Evolutionary conservation across 2,797 vertebrate genomes (phyloP).

Genomic region (Melanotaenia pygmaea): DNA sequence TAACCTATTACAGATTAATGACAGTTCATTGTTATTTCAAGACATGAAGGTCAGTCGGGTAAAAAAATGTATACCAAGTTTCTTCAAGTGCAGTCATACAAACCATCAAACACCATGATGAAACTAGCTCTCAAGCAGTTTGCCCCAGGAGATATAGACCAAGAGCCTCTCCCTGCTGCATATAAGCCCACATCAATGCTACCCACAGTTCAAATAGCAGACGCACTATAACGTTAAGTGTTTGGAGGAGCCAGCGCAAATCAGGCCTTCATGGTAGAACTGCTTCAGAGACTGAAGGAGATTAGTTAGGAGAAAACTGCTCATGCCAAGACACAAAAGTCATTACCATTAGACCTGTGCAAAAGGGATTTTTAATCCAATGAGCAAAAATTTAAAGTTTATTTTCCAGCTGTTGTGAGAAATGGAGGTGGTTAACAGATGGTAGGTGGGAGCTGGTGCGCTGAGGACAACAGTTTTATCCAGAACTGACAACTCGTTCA

Average conservation of each 20-base stretch:
- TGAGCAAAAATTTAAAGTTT: neutral
- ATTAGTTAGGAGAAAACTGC: slow-evolving; percentile 4
- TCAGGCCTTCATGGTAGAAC: slow-evolving; percentile 11
- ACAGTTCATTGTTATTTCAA: slow-evolving; percentile 5
- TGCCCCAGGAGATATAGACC: slow-evolving; percentile 20
- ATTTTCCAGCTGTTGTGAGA: neutral
- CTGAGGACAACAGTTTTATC: neutral
- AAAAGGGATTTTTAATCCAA: neutral
- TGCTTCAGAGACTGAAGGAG: neutral
- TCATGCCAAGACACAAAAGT: slow-evolving; percentile 3
- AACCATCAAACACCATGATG: slow-evolving; percentile 28
- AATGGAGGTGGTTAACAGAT: neutral
- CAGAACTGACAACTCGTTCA: neutral
- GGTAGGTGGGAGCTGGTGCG: neutral
- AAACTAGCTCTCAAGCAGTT: slow-evolving; percentile 18
- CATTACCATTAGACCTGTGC: neutral
- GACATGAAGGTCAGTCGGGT: slow-evolving; percentile 10
- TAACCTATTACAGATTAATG: slow-evolving; percentile 5
- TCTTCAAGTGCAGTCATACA: slow-evolving; percentile 16
- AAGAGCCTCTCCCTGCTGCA: slow-evolving; percentile 9
- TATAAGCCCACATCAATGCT: slow-evolving; percentile 32
- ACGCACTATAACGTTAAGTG: slow-evolving; percentile 18
- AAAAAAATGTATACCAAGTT: neutral
- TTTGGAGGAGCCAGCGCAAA: slow-evolving; percentile 18
- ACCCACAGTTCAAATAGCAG: slow-evolving; percentile 36